These are phyloP conservation scores for Sialia sialis DNA, from an alignment of 2,113 vertebrate genomes.

Conservation along the genomic window DNA sequence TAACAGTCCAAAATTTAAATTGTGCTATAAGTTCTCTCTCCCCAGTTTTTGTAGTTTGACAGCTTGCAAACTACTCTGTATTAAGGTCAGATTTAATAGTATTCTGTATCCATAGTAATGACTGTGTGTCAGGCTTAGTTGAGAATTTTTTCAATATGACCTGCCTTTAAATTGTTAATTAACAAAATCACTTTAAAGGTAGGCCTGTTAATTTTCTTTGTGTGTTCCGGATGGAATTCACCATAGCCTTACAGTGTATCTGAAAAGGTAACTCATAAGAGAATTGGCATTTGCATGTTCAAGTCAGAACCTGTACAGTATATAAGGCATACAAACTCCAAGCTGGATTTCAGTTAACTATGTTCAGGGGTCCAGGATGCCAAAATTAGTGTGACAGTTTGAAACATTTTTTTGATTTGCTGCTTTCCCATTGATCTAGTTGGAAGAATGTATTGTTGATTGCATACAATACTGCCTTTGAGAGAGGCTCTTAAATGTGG, in stretches of 20 bases:
- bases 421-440: slow-evolving; percentile 81
- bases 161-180: slow-evolving; percentile 72
- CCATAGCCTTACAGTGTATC: slow-evolving; percentile 84
- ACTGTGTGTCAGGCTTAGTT: slow-evolving; percentile 70
- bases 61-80: slow-evolving; percentile 67
- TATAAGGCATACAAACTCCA: slow-evolving; percentile 77
- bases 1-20: slow-evolving; percentile 72
- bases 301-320: slow-evolving; percentile 78
- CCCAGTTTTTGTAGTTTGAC: slow-evolving; percentile 67
- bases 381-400: slow-evolving; percentile 80
- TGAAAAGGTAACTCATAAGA: slow-evolving; percentile 74
- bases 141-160: slow-evolving; percentile 60
- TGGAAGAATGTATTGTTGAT: slow-evolving; percentile 77
- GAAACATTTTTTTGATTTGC: slow-evolving; percentile 79
- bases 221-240: slow-evolving; percentile 82
- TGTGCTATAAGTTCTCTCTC: slow-evolving; percentile 69
- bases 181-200: slow-evolving; percentile 68
- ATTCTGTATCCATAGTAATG: slow-evolving; percentile 75
- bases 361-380: slow-evolving; percentile 87
- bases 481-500: slow-evolving; percentile 74
- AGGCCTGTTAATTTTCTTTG: slow-evolving; percentile 73
- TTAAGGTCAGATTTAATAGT: slow-evolving; percentile 70
- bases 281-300: slow-evolving; percentile 79
- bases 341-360: slow-evolving; percentile 76
- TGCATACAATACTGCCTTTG: slow-evolving; percentile 82